These are phyloP conservation scores for Drosophila nebulosa DNA, from an alignment of 1,140 invertebrate genomes.

Conservation along the genomic window DNA sequence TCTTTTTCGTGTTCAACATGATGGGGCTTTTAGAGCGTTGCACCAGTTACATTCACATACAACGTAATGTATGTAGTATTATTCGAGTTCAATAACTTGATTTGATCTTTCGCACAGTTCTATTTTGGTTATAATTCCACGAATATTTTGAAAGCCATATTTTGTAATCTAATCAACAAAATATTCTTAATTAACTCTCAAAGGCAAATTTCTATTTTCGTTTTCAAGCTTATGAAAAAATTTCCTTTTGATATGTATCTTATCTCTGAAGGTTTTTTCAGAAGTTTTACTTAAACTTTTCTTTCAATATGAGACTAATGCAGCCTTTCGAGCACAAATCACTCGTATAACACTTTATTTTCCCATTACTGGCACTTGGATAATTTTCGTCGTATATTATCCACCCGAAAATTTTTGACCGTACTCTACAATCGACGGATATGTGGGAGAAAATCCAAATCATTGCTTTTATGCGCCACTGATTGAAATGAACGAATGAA, in stretches of 20 bases:
- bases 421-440: neutral
- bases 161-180: constrained; percentile 55
- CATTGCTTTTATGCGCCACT: constrained; percentile 16
- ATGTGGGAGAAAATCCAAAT: neutral
- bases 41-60: neutral
- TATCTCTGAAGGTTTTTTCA: neutral
- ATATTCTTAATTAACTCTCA: constrained; percentile 54
- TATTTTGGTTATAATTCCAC: constrained; percentile 14
- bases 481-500: constrained; percentile 15
- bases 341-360: neutral
- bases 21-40: neutral
- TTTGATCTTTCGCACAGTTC: neutral
- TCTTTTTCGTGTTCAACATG: constrained; percentile 8
- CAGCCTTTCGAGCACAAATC: neutral
- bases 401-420: neutral
- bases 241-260: constrained; percentile 8
- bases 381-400: neutral
- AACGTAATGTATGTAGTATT: neutral
- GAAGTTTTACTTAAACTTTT: neutral
- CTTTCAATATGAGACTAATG: neutral
- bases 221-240: constrained; percentile 25
- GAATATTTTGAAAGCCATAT: constrained; percentile 44
- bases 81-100: neutral
- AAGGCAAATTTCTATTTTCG: constrained; percentile 35
- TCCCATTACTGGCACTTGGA: too few species aligned